phyloP scores from a whole-genome alignment of 2,797 vertebrate species.

The Ispidina lecontei region DNA sequence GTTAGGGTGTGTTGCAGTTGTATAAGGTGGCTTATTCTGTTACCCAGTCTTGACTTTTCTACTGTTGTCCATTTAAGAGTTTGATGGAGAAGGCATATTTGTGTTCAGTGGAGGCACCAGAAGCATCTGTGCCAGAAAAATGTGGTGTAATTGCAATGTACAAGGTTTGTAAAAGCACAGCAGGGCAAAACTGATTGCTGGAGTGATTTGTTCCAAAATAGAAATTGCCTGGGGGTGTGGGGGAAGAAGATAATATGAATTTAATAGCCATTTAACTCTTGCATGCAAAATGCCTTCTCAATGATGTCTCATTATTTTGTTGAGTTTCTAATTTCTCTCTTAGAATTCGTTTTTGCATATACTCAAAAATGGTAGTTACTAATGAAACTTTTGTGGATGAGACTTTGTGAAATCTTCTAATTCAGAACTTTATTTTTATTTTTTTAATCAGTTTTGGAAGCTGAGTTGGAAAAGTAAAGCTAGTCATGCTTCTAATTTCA shows the following conservation, averaged over 20 bases:
- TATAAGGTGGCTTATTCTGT: not conserved
- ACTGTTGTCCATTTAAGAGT: not conserved
- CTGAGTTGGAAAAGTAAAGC: not conserved
- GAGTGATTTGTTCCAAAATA: not conserved
- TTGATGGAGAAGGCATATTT: not conserved
- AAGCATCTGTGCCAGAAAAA: not conserved
- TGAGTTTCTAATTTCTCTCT: not conserved
- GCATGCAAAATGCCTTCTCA: not conserved
- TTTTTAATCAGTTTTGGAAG: not conserved
- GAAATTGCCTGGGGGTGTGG: not conserved
- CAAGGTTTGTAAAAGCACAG: not conserved
- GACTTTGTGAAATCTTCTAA: not conserved
- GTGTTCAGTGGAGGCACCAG: not conserved
- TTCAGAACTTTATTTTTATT: not conserved
- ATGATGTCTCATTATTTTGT: not conserved
- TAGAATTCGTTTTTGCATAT: not conserved
- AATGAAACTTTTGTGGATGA: fast-evolving
- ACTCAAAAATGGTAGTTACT: not conserved
- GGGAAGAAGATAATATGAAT: not conserved
- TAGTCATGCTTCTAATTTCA: not conserved
- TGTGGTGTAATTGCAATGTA: not conserved
- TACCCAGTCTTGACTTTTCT: not conserved
- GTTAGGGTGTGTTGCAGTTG: not conserved
- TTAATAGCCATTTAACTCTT: too few relatives aligned
- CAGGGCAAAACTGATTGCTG: not conserved